Base-by-base conservation (phyloP, 2,797 vertebrate genomes). In the Gallinago nigripennis region DNA sequence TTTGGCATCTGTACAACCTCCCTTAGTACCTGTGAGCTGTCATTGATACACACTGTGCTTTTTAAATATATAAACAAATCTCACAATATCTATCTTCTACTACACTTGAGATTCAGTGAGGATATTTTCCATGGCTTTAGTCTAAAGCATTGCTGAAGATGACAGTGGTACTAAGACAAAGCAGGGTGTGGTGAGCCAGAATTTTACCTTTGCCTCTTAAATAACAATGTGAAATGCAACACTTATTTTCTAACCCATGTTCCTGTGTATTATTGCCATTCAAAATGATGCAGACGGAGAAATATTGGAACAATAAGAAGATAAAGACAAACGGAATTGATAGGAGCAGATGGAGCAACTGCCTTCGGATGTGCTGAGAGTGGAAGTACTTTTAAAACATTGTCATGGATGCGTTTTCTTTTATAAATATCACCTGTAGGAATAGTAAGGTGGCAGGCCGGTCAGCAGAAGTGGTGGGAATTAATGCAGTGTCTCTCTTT, bases 291-390 rank as follows among this genome's bases (percentile, higher is more conserved):
- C 37, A 27, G 27, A 61, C 41, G 63, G 58, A 85, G 58, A 85
- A 95, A 82, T 82, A 91, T 11, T 63, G 63, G 25, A 94, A 51
- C 58, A 95, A 57, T 43, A 82, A 7, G 30, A 88, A 86, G 82
- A 87, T 93, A 91, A 96, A 95, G 84, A 90, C 39, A 96, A 97
- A 96, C 79, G 91, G 88, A 96, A 94, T 95, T 85, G 88, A 91
- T 35, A 86, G 27, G 27, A 96, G 50, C 61, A 96, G 86, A 95
- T 87, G 76, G 66, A 94, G 30, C 27, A 77, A 80, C 28, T 82
- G 46, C 23, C 20, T 92, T 70, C 14, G 90, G 76, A 91, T 50
- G 82, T 45, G 16, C 81, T 94, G 90, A 94, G 48, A 82, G 71
- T 73, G 89, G 66, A 86, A 76, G 33, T 45, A 84, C 48, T 95